These are phyloP conservation scores for Larimichthys crocea DNA, from an alignment of 2,113 vertebrate species.

Conservation along the genomic window DNA sequence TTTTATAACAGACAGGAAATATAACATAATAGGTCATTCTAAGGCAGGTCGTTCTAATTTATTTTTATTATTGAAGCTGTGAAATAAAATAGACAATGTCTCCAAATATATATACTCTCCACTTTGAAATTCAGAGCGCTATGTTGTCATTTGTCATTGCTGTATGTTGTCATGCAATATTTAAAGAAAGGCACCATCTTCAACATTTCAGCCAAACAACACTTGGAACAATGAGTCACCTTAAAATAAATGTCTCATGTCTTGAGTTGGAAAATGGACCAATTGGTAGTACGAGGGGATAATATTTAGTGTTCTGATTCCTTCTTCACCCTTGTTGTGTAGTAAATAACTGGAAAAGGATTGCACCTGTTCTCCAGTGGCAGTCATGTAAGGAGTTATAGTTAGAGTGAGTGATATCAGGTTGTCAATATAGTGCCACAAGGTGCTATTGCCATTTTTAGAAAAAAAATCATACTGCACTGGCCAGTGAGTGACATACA, in stretches of 20 bases:
- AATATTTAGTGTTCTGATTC: neutral
- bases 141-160: neutral
- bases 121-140: too few relatives aligned
- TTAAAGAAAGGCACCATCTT: neutral
- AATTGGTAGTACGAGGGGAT: neutral
- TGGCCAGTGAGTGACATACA: neutral
- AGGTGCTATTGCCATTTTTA: neutral
- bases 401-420: slow-evolving; percentile 1
- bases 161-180: too few relatives aligned
- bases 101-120: neutral
- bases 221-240: neutral
- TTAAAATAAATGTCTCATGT: neutral
- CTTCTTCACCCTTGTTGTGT: neutral
- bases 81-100: neutral
- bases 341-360: slow-evolving; percentile 1
- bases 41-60: neutral
- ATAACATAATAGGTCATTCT: too few relatives aligned
- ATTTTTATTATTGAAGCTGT: neutral
- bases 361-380: neutral
- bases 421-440: slow-evolving; percentile 3
- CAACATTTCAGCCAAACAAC: neutral
- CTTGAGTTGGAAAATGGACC: neutral
- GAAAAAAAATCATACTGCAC: neutral
- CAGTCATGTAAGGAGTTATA: neutral
- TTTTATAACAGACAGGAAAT: too few relatives aligned